Base-by-base conservation (phyloP, 2,888 invertebrate species). In the Zele albiditarsus region DNA sequence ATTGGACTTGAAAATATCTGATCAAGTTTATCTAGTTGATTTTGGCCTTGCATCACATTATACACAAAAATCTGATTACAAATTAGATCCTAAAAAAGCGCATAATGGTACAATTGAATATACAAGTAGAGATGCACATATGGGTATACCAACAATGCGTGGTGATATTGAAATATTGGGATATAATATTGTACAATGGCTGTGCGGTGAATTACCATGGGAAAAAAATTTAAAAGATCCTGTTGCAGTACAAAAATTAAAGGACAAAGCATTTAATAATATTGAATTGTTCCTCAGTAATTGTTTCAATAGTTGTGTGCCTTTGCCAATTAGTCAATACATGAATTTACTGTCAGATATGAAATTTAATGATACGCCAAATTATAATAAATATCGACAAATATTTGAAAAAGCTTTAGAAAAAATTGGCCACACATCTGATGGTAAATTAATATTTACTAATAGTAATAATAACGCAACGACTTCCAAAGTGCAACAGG, bases 51-150 rank as follows among this genome's bases (percentile, higher is more conserved):
- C 97, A 0, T 93, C 94, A 16, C 93, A 93, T 80, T 95, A 93
- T 81, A 92, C 92, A 2, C 94, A 93, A 0, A 95, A 95, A 83
- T 89, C 90, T 73, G 94, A 94, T 74, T 97, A 95, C 87, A 96
- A 96, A 87, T 94, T 95, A 0, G 96, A 98, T 90, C 95, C 96
- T 0, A 96, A 96, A 83, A 95, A 94, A 87, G 97, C 97, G 78
- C 98, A 99, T 87, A 96, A 99, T 89, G 99, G 99, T 0, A 99
- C 99, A 0, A 95, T 98, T 77, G 98, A 99, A 86, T 99, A 97
- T 87, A 96, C 98, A 0, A 98, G 98, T 81, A 91, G 97, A 77
- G 99, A 99, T 91, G 98, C 98, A 3, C 99, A 99, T 90, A 92
- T 94, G 81, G 99, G 99, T 91, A 94, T 94, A 65, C 91, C 95